Evolutionary conservation across 2,888 invertebrate genomes (phyloP).

Genomic region (Polylopha cassiicola): DNA sequence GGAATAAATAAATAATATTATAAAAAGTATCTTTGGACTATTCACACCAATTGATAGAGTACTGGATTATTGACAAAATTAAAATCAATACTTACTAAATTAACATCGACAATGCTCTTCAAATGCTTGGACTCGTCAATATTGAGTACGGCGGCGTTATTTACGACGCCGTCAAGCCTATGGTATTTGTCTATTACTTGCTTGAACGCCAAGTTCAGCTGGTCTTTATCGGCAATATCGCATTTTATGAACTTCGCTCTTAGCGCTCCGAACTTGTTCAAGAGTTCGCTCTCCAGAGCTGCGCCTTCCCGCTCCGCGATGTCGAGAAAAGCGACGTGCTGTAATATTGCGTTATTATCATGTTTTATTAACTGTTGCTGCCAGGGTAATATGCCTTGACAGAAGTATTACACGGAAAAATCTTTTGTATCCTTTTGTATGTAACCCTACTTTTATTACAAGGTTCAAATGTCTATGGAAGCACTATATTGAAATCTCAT

Average conservation of each 20-base stretch:
- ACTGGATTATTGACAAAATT: too few species aligned
- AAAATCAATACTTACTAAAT: slow-evolving; percentile 51
- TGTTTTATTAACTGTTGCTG: slow-evolving; percentile 10
- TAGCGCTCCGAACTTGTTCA: slow-evolving; percentile 57
- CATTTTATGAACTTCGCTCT: slow-evolving; percentile 68
- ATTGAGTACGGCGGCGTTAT: slow-evolving; percentile 56
- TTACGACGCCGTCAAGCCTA: slow-evolving; percentile 58
- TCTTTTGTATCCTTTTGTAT: background rate
- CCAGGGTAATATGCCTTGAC: too few species aligned
- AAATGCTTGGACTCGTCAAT: slow-evolving; percentile 34
- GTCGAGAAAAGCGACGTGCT: slow-evolving; percentile 66
- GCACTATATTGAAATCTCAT: too few species aligned
- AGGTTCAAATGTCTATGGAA: too few species aligned
- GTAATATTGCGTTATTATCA: slow-evolving; percentile 31
- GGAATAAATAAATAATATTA: too few species aligned
- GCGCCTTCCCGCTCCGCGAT: slow-evolving; percentile 53
- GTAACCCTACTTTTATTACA: too few species aligned
- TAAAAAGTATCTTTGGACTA: too few species aligned
- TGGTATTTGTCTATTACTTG: slow-evolving; percentile 59
- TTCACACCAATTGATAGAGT: too few species aligned
- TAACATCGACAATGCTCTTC: slow-evolving; percentile 56
- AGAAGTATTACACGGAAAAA: too few species aligned
- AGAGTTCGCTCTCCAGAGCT: slow-evolving; percentile 49
- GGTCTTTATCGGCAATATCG: slow-evolving; percentile 52
- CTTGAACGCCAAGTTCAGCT: slow-evolving; percentile 50